These are phyloP conservation scores for Oryzias sinensis DNA, from an alignment of 2,797 vertebrate species.

Conservation along the genomic window DNA sequence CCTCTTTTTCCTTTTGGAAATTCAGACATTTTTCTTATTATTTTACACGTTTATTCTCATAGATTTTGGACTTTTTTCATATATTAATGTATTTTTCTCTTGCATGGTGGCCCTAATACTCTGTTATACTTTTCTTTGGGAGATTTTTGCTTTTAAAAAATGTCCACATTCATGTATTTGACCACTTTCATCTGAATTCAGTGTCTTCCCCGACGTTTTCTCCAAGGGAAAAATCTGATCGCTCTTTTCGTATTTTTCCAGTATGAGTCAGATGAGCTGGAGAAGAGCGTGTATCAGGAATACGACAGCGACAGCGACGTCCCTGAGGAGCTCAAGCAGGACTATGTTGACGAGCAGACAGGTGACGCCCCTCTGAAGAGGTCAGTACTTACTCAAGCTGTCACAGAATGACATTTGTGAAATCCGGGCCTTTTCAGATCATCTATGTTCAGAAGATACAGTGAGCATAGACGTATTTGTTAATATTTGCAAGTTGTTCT, in stretches of 20 bases:
- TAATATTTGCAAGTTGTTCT: too few relatives aligned
- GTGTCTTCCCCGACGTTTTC: background rate
- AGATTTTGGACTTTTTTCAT: too few relatives aligned
- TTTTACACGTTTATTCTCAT: too few relatives aligned
- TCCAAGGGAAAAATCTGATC: background rate
- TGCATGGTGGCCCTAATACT: too few relatives aligned
- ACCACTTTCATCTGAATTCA: background rate
- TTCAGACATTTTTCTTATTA: too few relatives aligned
- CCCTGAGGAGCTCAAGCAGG: conserved; percentile 93
- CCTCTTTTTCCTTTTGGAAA: too few relatives aligned
- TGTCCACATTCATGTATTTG: background rate
- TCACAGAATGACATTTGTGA: background rate
- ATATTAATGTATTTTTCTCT: too few relatives aligned
- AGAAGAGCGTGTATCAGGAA: conserved; percentile 95
- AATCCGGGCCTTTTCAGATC: background rate
- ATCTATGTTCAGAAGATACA: background rate
- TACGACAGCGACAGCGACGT: conserved; percentile 98
- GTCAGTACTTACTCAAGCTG: conserved; percentile 67
- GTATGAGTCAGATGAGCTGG: conserved; percentile 98
- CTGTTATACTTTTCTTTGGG: too few relatives aligned
- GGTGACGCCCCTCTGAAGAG: conserved; percentile 93
- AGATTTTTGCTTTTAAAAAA: background rate
- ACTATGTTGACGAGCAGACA: conserved; percentile 97
- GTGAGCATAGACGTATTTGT: too few relatives aligned
- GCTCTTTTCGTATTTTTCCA: conserved; percentile 38